Percentiles rank a stretch among this genome's conserved stretches.
phyloP scores from a whole-genome alignment of 2,797 vertebrate genomes.

The Enteromius afrohamiltoni region DNA sequence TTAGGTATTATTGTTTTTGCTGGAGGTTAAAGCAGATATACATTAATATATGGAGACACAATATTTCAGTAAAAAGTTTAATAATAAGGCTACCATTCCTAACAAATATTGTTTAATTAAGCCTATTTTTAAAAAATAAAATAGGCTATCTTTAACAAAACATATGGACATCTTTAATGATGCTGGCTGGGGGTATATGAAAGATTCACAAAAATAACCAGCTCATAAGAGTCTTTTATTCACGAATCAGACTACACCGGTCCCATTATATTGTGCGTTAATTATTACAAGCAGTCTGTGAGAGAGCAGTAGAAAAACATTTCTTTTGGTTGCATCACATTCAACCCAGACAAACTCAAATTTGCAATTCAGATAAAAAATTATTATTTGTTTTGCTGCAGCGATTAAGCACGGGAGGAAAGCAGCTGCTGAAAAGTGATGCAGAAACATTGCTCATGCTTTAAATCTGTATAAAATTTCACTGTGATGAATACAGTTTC shows the following conservation, averaged over 20 bases:
- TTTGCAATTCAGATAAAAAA: not conserved
- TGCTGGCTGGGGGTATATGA: not conserved
- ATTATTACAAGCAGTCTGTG: not conserved
- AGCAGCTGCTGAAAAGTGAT: not conserved
- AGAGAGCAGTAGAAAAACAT: not conserved
- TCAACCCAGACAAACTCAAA: not conserved
- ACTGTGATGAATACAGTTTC: not conserved
- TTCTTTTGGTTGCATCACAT: not conserved
- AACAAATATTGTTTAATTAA: not conserved
- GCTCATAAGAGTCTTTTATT: not conserved
- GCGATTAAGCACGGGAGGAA: not conserved
- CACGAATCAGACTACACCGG: not conserved
- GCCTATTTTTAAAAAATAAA: not conserved
- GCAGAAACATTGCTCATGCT: not conserved
- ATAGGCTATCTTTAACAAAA: not conserved
- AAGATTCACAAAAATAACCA: not conserved
- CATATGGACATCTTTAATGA: not conserved
- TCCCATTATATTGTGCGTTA: not conserved
- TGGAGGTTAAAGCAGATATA: not conserved
- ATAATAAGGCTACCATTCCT: not conserved
- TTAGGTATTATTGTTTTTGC: not conserved
- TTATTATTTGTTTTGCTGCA: not conserved
- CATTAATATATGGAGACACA: not conserved
- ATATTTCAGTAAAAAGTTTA: not conserved
- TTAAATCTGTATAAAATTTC: not conserved